Percentiles rank a stretch among this genome's conserved stretches.
phyloP scores from a whole-genome alignment of 2,888 invertebrate species.

The Apoda limacodes region DNA sequence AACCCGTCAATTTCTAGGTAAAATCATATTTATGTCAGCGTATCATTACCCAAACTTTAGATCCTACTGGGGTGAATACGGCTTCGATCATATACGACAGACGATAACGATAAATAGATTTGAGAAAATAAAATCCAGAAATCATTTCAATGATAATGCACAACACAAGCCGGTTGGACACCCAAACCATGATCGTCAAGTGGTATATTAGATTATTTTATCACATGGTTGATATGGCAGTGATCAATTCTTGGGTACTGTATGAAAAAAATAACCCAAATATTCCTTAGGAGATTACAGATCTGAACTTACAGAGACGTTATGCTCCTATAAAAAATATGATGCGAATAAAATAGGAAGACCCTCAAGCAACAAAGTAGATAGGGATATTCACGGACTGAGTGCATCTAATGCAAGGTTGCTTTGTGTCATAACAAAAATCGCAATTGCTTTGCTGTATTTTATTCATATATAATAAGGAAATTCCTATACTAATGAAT shows the following conservation, averaged over 20 bases:
- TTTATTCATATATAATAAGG: background rate
- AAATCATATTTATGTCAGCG: conserved; percentile 1
- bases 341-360: too few species aligned
- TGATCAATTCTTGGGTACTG: too few species aligned
- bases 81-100: too few species aligned
- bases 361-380: too few species aligned
- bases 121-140: background rate
- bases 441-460: background rate
- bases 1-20: conserved; percentile 1
- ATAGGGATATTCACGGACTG: too few species aligned
- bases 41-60: background rate
- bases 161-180: background rate
- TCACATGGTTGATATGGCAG: too few species aligned
- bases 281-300: background rate
- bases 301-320: too few species aligned
- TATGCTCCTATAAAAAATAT: too few species aligned
- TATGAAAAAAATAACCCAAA: background rate
- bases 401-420: too few species aligned
- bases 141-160: background rate
- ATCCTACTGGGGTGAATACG: too few species aligned
- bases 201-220: background rate
- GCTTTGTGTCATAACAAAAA: too few species aligned
- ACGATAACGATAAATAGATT: too few species aligned
- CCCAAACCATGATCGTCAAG: background rate
- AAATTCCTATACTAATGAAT: background rate